Evolutionary conservation across 1,140 invertebrate species (phyloP).

Genomic region (Scylla paramamosain): DNA sequence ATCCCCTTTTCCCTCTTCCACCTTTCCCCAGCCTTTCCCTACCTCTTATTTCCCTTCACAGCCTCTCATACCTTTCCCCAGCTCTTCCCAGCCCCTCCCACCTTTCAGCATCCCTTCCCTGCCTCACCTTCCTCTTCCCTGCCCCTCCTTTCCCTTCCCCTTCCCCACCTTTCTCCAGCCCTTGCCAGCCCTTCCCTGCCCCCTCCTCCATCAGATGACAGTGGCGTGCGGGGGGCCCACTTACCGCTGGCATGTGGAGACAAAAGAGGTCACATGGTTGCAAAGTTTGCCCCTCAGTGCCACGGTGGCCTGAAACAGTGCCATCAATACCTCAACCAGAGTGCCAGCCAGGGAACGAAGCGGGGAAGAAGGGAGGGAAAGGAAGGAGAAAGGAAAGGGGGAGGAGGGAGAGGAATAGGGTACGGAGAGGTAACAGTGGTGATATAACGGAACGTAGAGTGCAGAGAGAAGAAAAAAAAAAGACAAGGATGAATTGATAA

Average conservation of each 20-base stretch:
- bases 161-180: neutral
- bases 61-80: too few species aligned
- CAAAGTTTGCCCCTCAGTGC: neutral
- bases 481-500: neutral
- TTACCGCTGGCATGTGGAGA: neutral
- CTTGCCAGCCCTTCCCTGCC: neutral
- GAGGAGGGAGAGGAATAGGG: neutral
- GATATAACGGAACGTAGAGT: too few species aligned
- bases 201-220: neutral
- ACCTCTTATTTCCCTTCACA: too few species aligned
- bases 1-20: too few species aligned
- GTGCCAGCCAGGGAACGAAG: neutral
- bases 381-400: neutral
- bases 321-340: neutral
- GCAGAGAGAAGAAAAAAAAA: neutral
- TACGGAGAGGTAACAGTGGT: too few species aligned
- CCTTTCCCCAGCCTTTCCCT: too few species aligned
- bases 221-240: neutral
- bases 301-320: neutral
- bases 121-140: too few species aligned
- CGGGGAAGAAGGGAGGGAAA: neutral
- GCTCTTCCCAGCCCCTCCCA: too few species aligned
- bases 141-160: neutral
- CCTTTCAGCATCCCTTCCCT: too few species aligned
- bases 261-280: neutral